A percentile compares a stretch with the other conserved stretches of the same genome.
Evolutionary conservation across 2,888 invertebrate genomes (phyloP).

Genomic region (Acanthacorydalis orientalis): DNA sequence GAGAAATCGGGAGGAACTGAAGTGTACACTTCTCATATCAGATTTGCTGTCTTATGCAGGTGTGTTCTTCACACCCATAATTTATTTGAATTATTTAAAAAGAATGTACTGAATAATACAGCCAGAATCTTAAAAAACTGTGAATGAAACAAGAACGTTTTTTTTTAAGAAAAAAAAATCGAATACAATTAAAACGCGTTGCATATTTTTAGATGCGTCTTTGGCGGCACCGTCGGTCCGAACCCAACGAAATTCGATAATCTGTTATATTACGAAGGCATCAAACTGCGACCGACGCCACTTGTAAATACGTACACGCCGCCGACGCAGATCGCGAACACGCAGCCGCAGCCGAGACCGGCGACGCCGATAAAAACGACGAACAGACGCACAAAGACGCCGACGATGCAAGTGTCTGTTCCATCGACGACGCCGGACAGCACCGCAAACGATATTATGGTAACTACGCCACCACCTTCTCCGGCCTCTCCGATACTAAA

Average conservation of each 20-base stretch:
- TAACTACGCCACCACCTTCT: constrained; percentile 25
- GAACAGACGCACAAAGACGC: constrained; percentile 6
- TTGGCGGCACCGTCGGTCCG: constrained; percentile 70
- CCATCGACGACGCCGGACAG: constrained; percentile 11
- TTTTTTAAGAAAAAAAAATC: too few relatives aligned
- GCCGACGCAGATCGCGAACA: constrained; percentile 14
- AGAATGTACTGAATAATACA: too few relatives aligned
- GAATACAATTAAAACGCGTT: too few relatives aligned
- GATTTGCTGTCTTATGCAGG: too few relatives aligned
- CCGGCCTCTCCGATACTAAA: constrained; percentile 69
- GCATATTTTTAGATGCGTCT: constrained; percentile 45
- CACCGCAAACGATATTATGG: constrained; percentile 10
- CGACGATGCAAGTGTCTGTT: constrained; percentile 8
- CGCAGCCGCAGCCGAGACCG: constrained; percentile 9
- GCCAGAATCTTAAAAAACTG: too few relatives aligned
- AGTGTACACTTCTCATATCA: too few relatives aligned
- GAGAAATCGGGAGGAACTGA: too few relatives aligned
- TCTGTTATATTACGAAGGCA: constrained; percentile 48
- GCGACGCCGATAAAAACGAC: constrained; percentile 3
- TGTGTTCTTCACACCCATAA: too few relatives aligned
- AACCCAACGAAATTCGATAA: constrained; percentile 43
- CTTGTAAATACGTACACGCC: constrained; percentile 26
- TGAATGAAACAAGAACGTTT: too few relatives aligned
- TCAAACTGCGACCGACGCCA: constrained; percentile 44
- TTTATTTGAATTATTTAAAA: too few relatives aligned